Conservation (phyloP, 2,888 invertebrate species). For the Plebejus anna region DNA sequence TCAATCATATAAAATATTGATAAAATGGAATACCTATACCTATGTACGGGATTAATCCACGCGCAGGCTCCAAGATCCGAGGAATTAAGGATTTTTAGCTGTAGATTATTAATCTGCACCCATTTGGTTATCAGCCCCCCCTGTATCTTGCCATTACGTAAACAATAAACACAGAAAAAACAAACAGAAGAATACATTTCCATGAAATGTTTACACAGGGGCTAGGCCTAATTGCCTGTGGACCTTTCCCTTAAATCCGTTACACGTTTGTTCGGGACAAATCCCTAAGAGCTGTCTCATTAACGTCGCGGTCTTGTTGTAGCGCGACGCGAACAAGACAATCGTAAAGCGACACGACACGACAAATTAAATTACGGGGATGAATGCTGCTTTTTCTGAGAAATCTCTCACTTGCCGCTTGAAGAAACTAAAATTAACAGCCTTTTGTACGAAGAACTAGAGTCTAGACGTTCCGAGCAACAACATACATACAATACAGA, state of each 20-base stretch:
- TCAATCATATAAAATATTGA: neutral
- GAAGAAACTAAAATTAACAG: neutral
- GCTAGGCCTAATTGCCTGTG: neutral
- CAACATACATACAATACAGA: no score
- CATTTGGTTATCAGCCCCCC: neutral
- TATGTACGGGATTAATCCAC: no score
- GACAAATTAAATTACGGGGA: conserved; percentile 3
- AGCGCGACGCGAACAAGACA: conserved; percentile 27
- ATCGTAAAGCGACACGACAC: conserved; percentile 8
- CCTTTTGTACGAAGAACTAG: neutral
- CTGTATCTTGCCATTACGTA: neutral
- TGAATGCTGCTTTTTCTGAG: neutral
- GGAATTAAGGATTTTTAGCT: no score
- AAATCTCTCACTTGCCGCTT: neutral
- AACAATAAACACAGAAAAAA: neutral
- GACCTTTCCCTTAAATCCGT: conserved; percentile 7
- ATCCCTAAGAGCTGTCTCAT: conserved; percentile 25
- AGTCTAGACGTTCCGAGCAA: neutral
- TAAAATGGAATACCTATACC: no score
- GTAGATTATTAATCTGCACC: neutral
- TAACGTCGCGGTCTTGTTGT: conserved; percentile 21
- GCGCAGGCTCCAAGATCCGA: no score
- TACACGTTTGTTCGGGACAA: conserved; percentile 19
- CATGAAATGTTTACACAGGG: neutral
- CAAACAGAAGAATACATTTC: neutral